Evolutionary conservation across 2,113 vertebrate species (phyloP).

Genomic region (Vulpes lagopus): DNA sequence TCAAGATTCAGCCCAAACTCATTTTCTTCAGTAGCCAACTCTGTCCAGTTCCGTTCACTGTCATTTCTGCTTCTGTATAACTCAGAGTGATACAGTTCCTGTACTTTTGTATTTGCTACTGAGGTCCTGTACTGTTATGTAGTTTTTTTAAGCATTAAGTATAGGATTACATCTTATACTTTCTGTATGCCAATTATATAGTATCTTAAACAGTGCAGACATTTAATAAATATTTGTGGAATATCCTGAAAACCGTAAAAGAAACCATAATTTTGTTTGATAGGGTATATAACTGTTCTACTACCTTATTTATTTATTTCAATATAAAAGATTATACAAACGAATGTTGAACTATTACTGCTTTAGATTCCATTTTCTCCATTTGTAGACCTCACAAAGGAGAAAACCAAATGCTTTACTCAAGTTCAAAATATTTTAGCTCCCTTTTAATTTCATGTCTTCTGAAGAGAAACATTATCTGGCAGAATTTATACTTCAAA

Average conservation of each 20-base stretch:
- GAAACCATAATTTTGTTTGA: not conserved
- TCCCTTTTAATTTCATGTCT: not conserved
- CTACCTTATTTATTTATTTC: not conserved
- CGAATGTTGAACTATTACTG: not conserved
- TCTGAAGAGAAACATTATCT: not conserved
- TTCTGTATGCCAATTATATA: not conserved
- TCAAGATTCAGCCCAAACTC: not conserved
- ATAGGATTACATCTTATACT: not conserved
- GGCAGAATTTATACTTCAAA: conserved; percentile 7
- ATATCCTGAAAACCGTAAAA: not conserved
- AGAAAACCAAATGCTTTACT: not conserved
- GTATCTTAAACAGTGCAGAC: not conserved
- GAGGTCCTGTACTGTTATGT: not conserved
- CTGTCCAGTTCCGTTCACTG: not conserved
- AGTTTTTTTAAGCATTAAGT: not conserved
- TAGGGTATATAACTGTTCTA: not conserved
- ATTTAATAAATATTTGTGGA: not conserved
- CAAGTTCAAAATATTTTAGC: not conserved
- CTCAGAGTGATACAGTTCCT: not conserved
- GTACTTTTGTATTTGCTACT: not conserved
- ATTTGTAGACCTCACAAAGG: not conserved
- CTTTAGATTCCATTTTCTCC: conserved; percentile 21
- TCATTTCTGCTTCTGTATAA: not conserved
- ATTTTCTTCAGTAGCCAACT: not conserved
- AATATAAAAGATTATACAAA: conserved; percentile 5